Percentiles rank a stretch among this genome's conserved stretches.
These are phyloP conservation scores for Lamellibrachia luymesi DNA, from an alignment of 1,140 invertebrate genomes.

Conservation along the genomic window DNA sequence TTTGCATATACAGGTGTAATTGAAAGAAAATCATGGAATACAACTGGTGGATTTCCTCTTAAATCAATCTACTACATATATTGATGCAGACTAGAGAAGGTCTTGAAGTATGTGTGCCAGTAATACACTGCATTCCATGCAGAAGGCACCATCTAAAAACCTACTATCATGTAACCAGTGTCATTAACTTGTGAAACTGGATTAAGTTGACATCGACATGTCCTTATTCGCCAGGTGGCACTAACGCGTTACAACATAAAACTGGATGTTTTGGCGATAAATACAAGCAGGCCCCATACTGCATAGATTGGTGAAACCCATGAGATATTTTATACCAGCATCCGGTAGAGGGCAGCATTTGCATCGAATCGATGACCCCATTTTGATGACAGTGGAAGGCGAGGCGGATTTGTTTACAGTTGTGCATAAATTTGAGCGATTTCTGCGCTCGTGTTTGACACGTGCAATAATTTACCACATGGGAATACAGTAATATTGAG, in stretches of 20 bases:
- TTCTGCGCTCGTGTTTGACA: neutral
- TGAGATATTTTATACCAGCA: neutral
- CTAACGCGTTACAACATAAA: neutral
- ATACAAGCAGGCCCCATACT: neutral
- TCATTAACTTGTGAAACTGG: too few species aligned
- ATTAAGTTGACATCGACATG: too few species aligned
- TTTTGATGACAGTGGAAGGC: neutral
- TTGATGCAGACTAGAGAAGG: neutral
- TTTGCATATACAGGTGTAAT: neutral
- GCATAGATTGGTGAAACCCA: neutral
- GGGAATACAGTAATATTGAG: neutral
- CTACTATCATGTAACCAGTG: too few species aligned
- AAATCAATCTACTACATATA: neutral
- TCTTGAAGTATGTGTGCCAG: neutral
- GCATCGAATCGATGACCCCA: neutral
- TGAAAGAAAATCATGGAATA: neutral
- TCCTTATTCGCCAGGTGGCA: too few species aligned
- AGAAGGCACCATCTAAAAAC: neutral
- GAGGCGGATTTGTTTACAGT: constrained; percentile 4
- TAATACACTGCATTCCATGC: neutral
- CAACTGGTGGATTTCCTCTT: neutral
- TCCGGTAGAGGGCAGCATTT: neutral
- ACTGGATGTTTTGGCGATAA: neutral
- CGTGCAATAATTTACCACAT: neutral
- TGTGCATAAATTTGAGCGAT: constrained; percentile 1